Conservation (phyloP, 2,797 vertebrate species). For the Acipenser ruthenus region DNA sequence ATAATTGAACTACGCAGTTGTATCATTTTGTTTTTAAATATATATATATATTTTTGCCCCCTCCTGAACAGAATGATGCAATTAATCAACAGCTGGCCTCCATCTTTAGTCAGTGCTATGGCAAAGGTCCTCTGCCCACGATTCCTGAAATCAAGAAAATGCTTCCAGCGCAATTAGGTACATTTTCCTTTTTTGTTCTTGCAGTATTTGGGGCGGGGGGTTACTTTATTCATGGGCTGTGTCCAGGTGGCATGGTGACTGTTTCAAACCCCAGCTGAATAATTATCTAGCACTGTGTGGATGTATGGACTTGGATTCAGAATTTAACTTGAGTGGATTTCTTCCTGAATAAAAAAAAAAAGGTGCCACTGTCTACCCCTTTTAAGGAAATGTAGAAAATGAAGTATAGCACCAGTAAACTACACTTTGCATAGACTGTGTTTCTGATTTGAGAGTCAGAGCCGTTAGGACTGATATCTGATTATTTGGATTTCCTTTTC, state of each 20-base stretch:
- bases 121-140: constrained; percentile 77
- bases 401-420: too few relatives aligned
- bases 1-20: neutral
- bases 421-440: neutral
- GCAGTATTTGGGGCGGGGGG: neutral
- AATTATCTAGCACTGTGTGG: too few relatives aligned
- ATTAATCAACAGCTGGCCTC: constrained; percentile 77
- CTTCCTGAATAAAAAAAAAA: too few relatives aligned
- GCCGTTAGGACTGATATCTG: neutral
- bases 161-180: constrained; percentile 75
- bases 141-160: constrained; percentile 72
- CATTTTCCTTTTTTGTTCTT: constrained; percentile 4
- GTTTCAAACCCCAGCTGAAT: too few relatives aligned
- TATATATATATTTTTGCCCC: constrained; percentile 12
- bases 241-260: too few relatives aligned
- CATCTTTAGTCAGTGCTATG: constrained; percentile 88
- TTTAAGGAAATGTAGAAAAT: too few relatives aligned
- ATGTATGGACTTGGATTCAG: too few relatives aligned
- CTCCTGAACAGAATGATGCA: constrained; percentile 69
- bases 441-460: neutral
- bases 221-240: neutral
- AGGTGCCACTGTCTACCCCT: too few relatives aligned
- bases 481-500: neutral
- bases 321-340: too few relatives aligned
- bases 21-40: neutral